Percentiles rank a stretch among this genome's conserved stretches.
Evolutionary conservation across 2,113 vertebrate genomes (phyloP).

Genomic region (Tiliqua scincoides): DNA sequence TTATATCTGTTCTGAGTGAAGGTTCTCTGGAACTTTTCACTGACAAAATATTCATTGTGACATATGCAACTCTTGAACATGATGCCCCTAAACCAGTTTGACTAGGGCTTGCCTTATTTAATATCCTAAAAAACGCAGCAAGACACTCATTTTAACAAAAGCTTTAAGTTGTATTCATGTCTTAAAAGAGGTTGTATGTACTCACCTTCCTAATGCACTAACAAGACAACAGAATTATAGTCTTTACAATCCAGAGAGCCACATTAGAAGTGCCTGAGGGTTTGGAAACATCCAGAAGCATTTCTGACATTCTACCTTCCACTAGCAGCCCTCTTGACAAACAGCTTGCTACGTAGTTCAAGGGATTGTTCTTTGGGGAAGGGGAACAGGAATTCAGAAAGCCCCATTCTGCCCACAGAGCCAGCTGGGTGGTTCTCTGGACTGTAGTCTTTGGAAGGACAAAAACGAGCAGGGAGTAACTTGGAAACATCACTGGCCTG

Average conservation of each 20-base stretch:
- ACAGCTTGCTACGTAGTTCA: background rate
- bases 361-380: background rate
- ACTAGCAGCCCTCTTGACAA: background rate
- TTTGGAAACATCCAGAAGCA: background rate
- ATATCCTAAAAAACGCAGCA: background rate
- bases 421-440: conserved; percentile 8
- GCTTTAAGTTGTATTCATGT: background rate
- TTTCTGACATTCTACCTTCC: background rate
- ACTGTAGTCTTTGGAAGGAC: conserved; percentile 19
- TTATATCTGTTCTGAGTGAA: background rate
- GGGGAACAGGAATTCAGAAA: background rate
- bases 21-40: conserved; percentile 13
- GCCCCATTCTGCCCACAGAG: background rate
- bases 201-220: conserved; percentile 43
- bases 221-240: background rate
- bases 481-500: fast-evolving
- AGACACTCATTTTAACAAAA: conserved; percentile 30
- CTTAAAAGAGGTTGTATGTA: conserved; percentile 7
- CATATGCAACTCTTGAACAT: conserved; percentile 23
- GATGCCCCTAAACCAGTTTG: conserved; percentile 3
- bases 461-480: conserved; percentile 33
- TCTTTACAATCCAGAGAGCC: conserved; percentile 6
- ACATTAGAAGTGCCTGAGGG: too few species aligned
- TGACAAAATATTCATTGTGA: background rate
- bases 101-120: conserved; percentile 27